A percentile compares a stretch with the other conserved stretches of the same genome.
Evolutionary conservation across 2,113 vertebrate genomes (phyloP).

Genomic region (western clawed frog (Xenopus tropicalis)): UCB_Xtro_10.0 CM004450.2:77861501-77862000

Average conservation of each 20-base stretch:
- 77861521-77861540: background rate
- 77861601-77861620: background rate
- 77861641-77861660: slow-evolving; percentile 3
- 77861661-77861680: background rate
- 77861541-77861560: background rate
- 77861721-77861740: background rate
- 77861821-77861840: background rate
- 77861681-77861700: background rate
- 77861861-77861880: background rate
- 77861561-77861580: background rate
- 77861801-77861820: slow-evolving; percentile 3
- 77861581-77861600: background rate
- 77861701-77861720: background rate
- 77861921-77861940: background rate
- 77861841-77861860: background rate
- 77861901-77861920: background rate
- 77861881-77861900: no score
- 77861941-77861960: slow-evolving; percentile 21
- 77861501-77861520: background rate
- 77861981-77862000: slow-evolving; percentile 30
- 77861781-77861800: background rate
- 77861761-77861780: background rate
- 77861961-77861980: slow-evolving; percentile 13
- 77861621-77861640: background rate
- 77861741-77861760: background rate